These are phyloP conservation scores for Alcedo quadribrachys DNA, from an alignment of 2,797 vertebrate species.

Conservation along the genomic window DNA sequence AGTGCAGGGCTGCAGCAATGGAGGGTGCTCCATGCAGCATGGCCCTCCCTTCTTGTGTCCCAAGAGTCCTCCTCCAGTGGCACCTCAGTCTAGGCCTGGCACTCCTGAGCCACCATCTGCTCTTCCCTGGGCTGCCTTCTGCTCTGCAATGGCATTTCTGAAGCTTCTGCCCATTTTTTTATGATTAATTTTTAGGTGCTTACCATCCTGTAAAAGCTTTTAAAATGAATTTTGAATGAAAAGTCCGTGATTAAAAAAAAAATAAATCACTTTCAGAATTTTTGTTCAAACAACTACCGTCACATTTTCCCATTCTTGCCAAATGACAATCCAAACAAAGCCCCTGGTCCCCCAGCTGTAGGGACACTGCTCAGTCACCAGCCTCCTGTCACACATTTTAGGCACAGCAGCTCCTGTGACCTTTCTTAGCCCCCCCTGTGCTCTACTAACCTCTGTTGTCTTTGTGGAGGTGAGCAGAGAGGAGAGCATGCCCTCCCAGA, in stretches of 20 bases:
- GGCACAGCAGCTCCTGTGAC: neutral
- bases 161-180: neutral
- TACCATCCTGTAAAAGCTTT: neutral
- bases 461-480: neutral
- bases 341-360: fast-evolving
- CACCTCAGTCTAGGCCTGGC: too few species aligned
- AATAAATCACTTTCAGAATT: neutral
- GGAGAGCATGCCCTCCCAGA: neutral
- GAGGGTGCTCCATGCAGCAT: too few species aligned
- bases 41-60: fast-evolving
- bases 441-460: neutral
- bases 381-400: neutral
- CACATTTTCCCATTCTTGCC: neutral
- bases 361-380: neutral
- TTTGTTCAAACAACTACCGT: neutral
- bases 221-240: neutral
- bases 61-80: neutral
- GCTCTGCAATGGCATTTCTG: neutral
- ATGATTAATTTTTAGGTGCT: neutral
- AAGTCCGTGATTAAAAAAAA: neutral
- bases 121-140: neutral
- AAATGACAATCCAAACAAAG: neutral
- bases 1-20: neutral
- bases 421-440: neutral
- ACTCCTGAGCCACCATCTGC: neutral